Base-by-base conservation (phyloP, 2,797 vertebrate genomes). In the Parauchenoglanis ngamensis region DNA sequence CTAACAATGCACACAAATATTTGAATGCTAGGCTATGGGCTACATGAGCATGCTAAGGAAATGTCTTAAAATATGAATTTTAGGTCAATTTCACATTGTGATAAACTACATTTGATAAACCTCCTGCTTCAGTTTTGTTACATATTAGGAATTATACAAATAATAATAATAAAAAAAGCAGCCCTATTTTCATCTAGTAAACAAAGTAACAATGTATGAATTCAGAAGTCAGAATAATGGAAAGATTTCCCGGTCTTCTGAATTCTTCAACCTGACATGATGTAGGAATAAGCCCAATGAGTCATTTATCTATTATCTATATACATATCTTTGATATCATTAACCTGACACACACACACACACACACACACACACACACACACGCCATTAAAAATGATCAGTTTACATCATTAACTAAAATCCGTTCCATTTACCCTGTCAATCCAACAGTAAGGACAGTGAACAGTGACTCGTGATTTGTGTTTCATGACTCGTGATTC, bases 381-480 rank as follows among this genome's bases (percentile, higher is more conserved):
- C 61, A 89, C 65, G 78, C 79, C 84, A 35, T 35, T 35, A 35
- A 35, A 35, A 35, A 72, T 72, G 59, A 87, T 35, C 86, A 87
- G 79, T 81, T 91, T 94, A 85, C 91, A 92, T 91, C 91, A 95
- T 93, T 93, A 93, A 91, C 90, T 92, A 92, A 90, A 63, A 25
- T 7, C 15, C 88, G 85, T 89, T 88, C 31, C 68, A 91, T 89
- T 92, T 90, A 89, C 87, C 15, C 87, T 63, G 88, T 92, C 61
- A 90, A 92, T 93, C 90, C 92, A 93, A 90, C 92, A 93, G 78
- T 86, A 68, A 88, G 89, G 90, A 92, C 91, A 93, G 88, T 92
- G 91, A 90, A 89, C 91, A 90, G 93, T 91, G 85, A 91, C 92
- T 94, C 91, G 91, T 72, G 67, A 57, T 54, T 49, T 90, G 91